Evolutionary conservation across 2,113 vertebrate genomes (phyloP), one percentile per base, ranked within the genome.

Genomic region (Tapirus terrestris): DNA sequence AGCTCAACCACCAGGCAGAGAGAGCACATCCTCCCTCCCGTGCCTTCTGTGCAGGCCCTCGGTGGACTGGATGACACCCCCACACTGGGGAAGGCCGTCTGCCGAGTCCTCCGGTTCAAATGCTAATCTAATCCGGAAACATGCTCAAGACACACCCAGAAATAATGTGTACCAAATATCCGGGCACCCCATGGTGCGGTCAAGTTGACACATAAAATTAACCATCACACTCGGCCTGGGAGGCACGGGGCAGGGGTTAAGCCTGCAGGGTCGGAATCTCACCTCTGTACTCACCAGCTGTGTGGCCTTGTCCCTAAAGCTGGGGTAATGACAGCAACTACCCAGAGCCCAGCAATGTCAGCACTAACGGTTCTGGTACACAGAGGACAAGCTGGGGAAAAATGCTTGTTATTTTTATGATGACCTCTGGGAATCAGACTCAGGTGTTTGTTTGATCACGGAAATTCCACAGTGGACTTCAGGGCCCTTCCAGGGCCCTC

Each of bases 211-310:
- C 18, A 43, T 43, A 43, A 45, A 65, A 83, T 63, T 63, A 31
- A 45, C 33, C 81, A 45, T 83, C 60, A 45, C 39, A 33, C 39
- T 65, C 29, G 36, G 48, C 79, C 77, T 68, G 65, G 20, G 79
- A 72, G 84, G 36, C 63, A 14, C 53, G 33, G 63, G 17, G 2
- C 14, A 18, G 33, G 14, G 60, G 3, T 51, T 77, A 77, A 67
- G 75, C 31, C 33, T 36, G 67, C 23, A 18, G 76, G 61, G 29
- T 68, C 33, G 58, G 76, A 58, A 8, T 81, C n/a, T 67, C 36
- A 33, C 63, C 36, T n/a, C 76, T 17, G 33, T 8, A 10, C 11
- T 31, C 0, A 0, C 51, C 58, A 5, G 36, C 36, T 7, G 48
- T 7, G 76, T 58, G 76, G 27, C 67, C n/a, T n/a, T n/a, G n/a